These are phyloP conservation scores for Chionodraco myersi DNA, from an alignment of 2,113 vertebrate species.

Conservation along the genomic window DNA sequence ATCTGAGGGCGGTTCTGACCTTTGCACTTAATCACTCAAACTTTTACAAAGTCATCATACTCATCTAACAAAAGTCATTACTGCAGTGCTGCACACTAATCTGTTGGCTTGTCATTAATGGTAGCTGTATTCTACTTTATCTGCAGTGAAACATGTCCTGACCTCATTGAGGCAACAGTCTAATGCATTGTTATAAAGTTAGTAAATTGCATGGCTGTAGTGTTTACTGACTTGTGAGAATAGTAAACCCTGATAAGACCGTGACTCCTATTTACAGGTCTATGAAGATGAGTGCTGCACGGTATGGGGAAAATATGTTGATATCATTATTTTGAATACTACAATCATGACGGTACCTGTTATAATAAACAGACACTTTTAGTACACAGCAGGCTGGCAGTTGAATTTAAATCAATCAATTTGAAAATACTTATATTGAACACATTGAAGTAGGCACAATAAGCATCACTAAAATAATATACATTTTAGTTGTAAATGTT, in stretches of 20 bases:
- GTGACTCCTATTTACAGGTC: background rate
- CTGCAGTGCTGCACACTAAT: background rate
- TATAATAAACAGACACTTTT: no score
- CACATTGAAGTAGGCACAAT: no score
- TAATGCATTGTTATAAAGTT: background rate
- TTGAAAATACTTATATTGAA: no score
- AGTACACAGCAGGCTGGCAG: no score
- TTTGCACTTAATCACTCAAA: constrained; percentile 16
- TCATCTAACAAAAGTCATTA: background rate
- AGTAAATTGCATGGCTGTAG: background rate
- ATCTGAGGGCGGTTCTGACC: constrained; percentile 24
- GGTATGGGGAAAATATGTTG: no score
- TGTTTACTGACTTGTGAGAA: background rate
- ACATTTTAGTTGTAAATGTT: no score
- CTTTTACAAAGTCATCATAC: constrained; percentile 24
- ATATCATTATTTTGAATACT: no score
- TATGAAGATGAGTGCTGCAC: no score
- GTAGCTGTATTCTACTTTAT: background rate
- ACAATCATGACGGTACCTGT: no score
- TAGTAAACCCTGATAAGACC: background rate
- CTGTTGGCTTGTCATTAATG: constrained; percentile 27
- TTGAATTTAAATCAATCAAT: no score
- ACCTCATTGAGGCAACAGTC: background rate
- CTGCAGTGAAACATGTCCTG: background rate
- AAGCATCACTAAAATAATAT: no score